phyloP scores from a whole-genome alignment of 2,113 vertebrate species.

The Prietella phreatophila region DNA sequence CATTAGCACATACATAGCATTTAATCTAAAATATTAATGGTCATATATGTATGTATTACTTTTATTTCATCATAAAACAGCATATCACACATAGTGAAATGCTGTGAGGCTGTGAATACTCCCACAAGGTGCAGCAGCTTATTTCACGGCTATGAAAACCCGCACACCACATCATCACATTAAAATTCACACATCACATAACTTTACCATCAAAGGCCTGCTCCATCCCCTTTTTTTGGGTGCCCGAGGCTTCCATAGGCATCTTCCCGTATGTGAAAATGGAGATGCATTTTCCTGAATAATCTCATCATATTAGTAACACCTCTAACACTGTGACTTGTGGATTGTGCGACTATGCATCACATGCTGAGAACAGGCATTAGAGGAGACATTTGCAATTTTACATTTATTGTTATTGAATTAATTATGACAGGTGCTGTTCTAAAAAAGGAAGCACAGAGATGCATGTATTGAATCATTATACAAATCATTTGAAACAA shows the following conservation, averaged over 20 bases:
- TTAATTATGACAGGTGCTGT: constrained; percentile 4
- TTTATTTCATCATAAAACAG: background rate
- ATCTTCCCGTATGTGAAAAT: background rate
- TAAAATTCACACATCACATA: constrained; percentile 27
- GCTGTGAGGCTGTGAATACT: background rate
- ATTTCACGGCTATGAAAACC: background rate
- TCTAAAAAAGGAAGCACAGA: background rate
- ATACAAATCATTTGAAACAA: background rate
- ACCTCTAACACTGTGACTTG: background rate
- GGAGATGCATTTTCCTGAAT: constrained; percentile 11
- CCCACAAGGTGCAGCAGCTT: constrained; percentile 9
- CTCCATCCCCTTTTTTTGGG: background rate
- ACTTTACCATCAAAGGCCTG: constrained; percentile 8
- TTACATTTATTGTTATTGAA: constrained; percentile 13
- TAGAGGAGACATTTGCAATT: background rate
- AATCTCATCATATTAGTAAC: constrained; percentile 10
- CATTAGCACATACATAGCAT: constrained; percentile 2
- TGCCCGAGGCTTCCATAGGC: background rate
- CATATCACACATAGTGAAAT: background rate
- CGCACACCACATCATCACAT: background rate
- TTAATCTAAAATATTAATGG: background rate
- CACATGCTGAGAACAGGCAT: background rate
- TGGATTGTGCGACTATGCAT: background rate
- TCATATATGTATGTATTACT: background rate
- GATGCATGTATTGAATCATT: background rate